phyloP scores from a whole-genome alignment of 2,888 invertebrate species.

The Lydus trimaculatus region DNA sequence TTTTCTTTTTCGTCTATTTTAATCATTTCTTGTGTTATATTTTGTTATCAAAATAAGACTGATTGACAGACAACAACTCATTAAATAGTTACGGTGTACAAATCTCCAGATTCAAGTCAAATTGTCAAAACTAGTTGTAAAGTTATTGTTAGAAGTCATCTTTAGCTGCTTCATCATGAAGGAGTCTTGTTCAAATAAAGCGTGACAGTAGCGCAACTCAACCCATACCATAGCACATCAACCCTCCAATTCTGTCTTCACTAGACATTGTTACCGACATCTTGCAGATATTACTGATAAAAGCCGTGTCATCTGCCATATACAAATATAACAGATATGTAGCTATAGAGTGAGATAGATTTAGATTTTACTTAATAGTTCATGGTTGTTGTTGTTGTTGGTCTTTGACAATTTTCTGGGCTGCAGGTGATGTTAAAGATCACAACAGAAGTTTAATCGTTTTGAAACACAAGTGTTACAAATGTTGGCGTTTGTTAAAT shows the following conservation, averaged over 20 bases:
- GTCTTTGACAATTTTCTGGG: neutral
- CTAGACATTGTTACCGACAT: slow-evolving; percentile 26
- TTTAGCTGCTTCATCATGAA: slow-evolving; percentile 12
- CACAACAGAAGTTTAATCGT: neutral
- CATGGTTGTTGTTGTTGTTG: neutral
- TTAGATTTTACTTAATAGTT: neutral
- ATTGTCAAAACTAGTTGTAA: slow-evolving; percentile 30
- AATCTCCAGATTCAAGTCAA: slow-evolving; percentile 22
- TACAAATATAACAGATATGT: neutral
- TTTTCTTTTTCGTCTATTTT: neutral
- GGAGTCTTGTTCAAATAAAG: slow-evolving; percentile 30
- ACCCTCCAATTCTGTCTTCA: slow-evolving; percentile 5
- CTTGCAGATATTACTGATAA: slow-evolving; percentile 38
- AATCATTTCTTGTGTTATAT: neutral
- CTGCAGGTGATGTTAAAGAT: slow-evolving; percentile 5
- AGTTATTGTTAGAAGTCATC: slow-evolving; percentile 22
- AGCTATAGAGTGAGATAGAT: neutral
- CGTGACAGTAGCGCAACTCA: slow-evolving; percentile 22
- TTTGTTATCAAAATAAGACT: neutral
- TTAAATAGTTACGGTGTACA: slow-evolving; percentile 27
- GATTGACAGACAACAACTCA: slow-evolving; percentile 25
- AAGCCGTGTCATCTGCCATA: slow-evolving; percentile 38
- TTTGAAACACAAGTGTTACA: neutral
- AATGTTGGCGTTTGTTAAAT: neutral
- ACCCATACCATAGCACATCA: neutral